Percentiles rank a stretch among this genome's conserved stretches.
phyloP scores from a whole-genome alignment of 2,113 vertebrate genomes.

The Himantopus leucocephalus region DNA sequence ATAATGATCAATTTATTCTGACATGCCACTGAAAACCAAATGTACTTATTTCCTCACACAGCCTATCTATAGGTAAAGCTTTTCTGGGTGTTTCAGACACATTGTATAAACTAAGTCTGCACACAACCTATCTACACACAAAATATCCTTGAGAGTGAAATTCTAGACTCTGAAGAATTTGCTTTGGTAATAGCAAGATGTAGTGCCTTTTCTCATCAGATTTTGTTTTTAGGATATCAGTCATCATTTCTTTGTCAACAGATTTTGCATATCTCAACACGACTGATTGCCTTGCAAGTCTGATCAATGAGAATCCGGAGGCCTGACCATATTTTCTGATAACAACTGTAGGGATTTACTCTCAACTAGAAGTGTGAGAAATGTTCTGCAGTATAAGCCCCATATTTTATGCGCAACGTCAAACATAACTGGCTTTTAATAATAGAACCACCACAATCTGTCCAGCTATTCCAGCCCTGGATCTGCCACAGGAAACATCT shows the following conservation, averaged over 20 bases:
- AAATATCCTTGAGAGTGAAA: neutral
- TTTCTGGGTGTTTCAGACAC: neutral
- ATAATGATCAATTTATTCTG: neutral
- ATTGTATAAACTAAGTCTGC: neutral
- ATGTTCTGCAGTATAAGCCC: neutral
- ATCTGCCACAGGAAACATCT: neutral
- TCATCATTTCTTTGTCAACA: neutral
- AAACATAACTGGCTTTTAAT: conserved; percentile 31
- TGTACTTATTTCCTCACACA: neutral
- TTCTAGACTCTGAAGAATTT: neutral
- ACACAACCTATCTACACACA: neutral
- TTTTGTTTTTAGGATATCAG: neutral
- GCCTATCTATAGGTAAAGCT: neutral
- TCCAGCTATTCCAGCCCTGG: neutral
- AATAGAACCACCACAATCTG: conserved; percentile 16
- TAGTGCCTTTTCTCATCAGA: neutral
- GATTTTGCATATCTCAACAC: neutral
- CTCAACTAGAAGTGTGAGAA: neutral
- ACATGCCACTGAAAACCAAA: neutral
- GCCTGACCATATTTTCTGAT: neutral
- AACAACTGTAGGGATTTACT: neutral
- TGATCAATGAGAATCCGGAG: neutral
- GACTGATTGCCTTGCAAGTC: neutral
- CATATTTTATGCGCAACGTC: neutral
- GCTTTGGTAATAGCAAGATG: neutral